Evolutionary conservation across 1,140 invertebrate species (phyloP).

Genomic region (Cydia fagiglandana): DNA sequence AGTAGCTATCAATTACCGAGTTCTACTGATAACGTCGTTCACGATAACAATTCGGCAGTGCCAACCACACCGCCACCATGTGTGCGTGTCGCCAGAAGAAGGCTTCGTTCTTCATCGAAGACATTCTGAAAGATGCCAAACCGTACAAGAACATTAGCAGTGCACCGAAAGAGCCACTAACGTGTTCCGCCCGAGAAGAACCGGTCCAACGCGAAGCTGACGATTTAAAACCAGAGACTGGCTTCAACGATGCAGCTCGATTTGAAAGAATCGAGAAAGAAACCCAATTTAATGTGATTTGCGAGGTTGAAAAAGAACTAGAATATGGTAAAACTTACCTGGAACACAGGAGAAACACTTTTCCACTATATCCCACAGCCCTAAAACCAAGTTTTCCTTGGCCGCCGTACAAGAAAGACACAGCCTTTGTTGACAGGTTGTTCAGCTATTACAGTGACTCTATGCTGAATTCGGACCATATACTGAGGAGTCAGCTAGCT

Average conservation of each 20-base stretch:
- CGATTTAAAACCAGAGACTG: background rate
- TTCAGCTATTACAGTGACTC: constrained; percentile 64
- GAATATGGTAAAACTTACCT: constrained; percentile 53
- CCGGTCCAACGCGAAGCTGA: background rate
- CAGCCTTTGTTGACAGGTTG: constrained; percentile 36
- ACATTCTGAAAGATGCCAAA: constrained; percentile 60
- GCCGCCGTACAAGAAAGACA: constrained; percentile 55
- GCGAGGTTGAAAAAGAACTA: constrained; percentile 53
- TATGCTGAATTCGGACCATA: constrained; percentile 59
- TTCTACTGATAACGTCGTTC: constrained; percentile 53
- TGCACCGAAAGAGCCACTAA: constrained; percentile 50
- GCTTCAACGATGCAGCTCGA: background rate
- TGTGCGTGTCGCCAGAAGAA: constrained; percentile 71
- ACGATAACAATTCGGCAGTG: constrained; percentile 70
- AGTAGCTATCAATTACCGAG: constrained; percentile 74
- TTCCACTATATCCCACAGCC: constrained; percentile 61
- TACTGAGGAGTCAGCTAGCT: constrained; percentile 60
- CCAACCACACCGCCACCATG: constrained; percentile 56
- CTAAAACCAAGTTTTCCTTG: constrained; percentile 57
- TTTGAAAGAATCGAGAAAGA: constrained; percentile 34
- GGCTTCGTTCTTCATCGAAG: constrained; percentile 70
- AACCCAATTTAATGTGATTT: constrained; percentile 47
- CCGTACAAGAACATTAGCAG: constrained; percentile 51
- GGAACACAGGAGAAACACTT: constrained; percentile 64
- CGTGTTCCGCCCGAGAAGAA: constrained; percentile 34